A percentile compares a stretch with the other conserved stretches of the same genome.
Conservation (phyloP, 35 echinoderm and acorn worm genomes). For the Apostichopus japonicus region DNA sequence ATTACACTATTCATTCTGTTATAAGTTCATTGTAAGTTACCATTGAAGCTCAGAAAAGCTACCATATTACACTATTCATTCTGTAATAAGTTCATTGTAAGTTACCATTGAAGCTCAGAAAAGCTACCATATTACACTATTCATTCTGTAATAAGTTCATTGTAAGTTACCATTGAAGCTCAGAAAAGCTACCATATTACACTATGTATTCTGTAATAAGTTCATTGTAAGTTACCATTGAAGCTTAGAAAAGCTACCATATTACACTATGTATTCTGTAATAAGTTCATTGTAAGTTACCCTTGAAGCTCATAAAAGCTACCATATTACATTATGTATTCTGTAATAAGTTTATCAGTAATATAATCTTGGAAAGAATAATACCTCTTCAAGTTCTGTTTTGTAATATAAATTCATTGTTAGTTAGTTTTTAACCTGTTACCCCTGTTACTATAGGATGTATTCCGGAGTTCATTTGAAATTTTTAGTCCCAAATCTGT, state of each 20-base stretch:
- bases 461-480: too few species aligned
- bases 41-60: neutral
- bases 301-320: neutral
- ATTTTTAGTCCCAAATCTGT: too few species aligned
- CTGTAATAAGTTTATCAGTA: slow-evolving; percentile 60
- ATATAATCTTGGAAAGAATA: too few species aligned
- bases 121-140: too few species aligned
- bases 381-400: too few species aligned
- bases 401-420: too few species aligned
- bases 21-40: slow-evolving; percentile 73
- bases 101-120: neutral
- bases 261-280: slow-evolving; percentile 52
- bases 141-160: slow-evolving; percentile 74
- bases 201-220: slow-evolving; percentile 67
- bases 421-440: too few species aligned
- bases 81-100: slow-evolving; percentile 76
- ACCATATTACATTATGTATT: slow-evolving; percentile 8
- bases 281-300: slow-evolving; percentile 72
- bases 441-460: too few species aligned
- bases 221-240: slow-evolving; percentile 60
- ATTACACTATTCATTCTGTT: slow-evolving; percentile 47
- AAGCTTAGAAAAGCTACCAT: neutral
- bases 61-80: slow-evolving; percentile 31
- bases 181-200: neutral
- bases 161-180: slow-evolving; percentile 38